Conservation (phyloP, 1,140 invertebrate species). For the Liolophura sinensis region DNA sequence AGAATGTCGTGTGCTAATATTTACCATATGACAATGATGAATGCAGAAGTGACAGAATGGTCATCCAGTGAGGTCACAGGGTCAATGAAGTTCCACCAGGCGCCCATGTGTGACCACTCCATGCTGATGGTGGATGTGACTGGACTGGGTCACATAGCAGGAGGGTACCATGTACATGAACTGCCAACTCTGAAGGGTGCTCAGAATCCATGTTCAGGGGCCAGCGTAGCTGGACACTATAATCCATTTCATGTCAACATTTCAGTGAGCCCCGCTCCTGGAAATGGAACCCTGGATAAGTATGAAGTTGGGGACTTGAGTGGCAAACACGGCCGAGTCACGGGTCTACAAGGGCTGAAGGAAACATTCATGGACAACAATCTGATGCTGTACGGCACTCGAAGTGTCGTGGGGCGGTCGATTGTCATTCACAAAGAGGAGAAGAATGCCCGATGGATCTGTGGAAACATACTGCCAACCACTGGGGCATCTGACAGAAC, state of each 20-base stretch:
- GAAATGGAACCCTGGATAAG: conserved; percentile 78
- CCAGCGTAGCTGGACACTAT: conserved; percentile 67
- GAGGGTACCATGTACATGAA: conserved; percentile 82
- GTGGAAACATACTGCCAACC: too few relatives aligned
- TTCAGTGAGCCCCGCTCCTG: conserved; percentile 65
- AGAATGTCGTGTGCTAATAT: conserved; percentile 80
- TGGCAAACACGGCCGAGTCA: conserved; percentile 78
- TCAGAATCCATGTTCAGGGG: conserved; percentile 5
- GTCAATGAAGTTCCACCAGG: conserved; percentile 26
- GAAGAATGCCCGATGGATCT: too few relatives aligned
- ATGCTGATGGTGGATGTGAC: conserved; percentile 71
- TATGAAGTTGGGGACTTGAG: conserved; percentile 90
- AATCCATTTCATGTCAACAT: conserved; percentile 77
- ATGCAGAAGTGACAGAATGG: conserved; percentile 43
- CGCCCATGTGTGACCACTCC: conserved; percentile 15
- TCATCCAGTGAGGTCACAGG: conserved; percentile 59
- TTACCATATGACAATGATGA: conserved; percentile 24
- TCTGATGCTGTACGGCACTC: conserved; percentile 78
- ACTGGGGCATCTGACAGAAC: too few relatives aligned
- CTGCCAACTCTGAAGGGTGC: conserved; percentile 57
- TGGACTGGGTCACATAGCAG: conserved; percentile 69
- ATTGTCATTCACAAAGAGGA: conserved; percentile 75
- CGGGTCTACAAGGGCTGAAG: conserved; percentile 61
- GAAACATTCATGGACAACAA: conserved; percentile 79
- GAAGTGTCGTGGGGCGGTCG: conserved; percentile 82